Percentiles rank a stretch among this genome's conserved stretches.
These are phyloP conservation scores for Callaeas wilsoni DNA, from an alignment of 2,113 vertebrate species.

Conservation along the genomic window DNA sequence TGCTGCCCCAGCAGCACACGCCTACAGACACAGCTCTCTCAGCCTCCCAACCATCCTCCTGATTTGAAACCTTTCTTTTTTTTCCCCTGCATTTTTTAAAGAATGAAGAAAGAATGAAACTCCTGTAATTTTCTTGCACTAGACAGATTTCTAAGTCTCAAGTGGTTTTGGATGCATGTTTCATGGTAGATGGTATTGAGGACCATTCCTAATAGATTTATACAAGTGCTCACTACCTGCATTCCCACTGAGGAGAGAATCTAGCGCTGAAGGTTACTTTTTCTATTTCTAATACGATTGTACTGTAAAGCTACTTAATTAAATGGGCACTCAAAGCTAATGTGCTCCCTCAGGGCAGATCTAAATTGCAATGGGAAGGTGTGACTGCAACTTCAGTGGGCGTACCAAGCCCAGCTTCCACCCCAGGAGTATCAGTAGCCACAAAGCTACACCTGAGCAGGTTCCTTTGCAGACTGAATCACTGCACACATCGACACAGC, in stretches of 20 bases:
- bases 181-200: neutral
- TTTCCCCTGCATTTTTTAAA: neutral
- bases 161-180: neutral
- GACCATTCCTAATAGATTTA: neutral
- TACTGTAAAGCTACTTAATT: constrained; percentile 8
- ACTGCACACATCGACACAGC: neutral
- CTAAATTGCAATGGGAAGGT: neutral
- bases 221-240: neutral
- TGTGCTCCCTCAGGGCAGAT: neutral
- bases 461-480: neutral
- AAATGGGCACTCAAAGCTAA: constrained; percentile 29
- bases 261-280: neutral
- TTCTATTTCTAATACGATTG: neutral
- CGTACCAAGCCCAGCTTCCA: neutral
- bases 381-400: neutral
- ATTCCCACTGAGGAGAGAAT: neutral
- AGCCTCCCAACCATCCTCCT: neutral
- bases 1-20: neutral
- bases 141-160: neutral
- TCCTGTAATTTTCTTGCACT: neutral
- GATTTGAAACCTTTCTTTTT: neutral
- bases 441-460: neutral
- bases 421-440: neutral
- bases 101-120: neutral
- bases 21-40: neutral